Evolutionary conservation across 1,140 invertebrate species (phyloP).

Genomic region (Ooceraea biroi): DNA sequence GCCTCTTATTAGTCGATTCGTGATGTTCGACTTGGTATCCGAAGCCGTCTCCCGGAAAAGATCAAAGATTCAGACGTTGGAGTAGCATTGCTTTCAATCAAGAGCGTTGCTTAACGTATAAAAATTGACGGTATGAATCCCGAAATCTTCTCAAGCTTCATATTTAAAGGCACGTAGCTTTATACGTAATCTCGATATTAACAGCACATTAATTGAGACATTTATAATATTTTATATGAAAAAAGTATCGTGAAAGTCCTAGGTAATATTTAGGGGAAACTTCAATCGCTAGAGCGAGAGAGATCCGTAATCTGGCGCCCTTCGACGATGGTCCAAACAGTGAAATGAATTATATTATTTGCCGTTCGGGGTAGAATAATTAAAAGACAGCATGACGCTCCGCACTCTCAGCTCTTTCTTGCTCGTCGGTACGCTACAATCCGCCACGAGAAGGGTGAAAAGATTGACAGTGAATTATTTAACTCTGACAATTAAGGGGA

Average conservation of each 20-base stretch:
- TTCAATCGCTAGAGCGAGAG: slow-evolving; percentile 6
- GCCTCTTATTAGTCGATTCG: slow-evolving; percentile 65
- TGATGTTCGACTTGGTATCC: slow-evolving; percentile 37
- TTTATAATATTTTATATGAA: neutral
- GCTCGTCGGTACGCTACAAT: slow-evolving; percentile 63
- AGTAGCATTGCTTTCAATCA: slow-evolving; percentile 5
- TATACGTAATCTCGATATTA: too few species aligned
- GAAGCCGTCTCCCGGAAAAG: slow-evolving; percentile 8
- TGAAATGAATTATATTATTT: slow-evolving; percentile 83
- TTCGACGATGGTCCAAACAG: slow-evolving; percentile 77
- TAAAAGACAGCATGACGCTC: slow-evolving; percentile 76
- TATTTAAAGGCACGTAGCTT: neutral
- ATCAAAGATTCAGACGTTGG: slow-evolving; percentile 1
- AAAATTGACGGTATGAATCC: neutral
- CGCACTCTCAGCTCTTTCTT: slow-evolving; percentile 33
- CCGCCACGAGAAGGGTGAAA: slow-evolving; percentile 79
- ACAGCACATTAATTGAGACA: too few species aligned
- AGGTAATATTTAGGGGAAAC: slow-evolving; percentile 11
- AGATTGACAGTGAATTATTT: slow-evolving; percentile 85
- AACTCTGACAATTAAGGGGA: slow-evolving; percentile 81
- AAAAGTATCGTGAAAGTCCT: slow-evolving; percentile 1
- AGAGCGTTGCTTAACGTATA: neutral
- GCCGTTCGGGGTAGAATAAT: slow-evolving; percentile 80
- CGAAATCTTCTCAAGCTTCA: neutral
- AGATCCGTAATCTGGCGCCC: slow-evolving; percentile 52